These are phyloP conservation scores for Pleuronectes platessa DNA, from an alignment of 2,113 vertebrate species.

Conservation along the genomic window DNA sequence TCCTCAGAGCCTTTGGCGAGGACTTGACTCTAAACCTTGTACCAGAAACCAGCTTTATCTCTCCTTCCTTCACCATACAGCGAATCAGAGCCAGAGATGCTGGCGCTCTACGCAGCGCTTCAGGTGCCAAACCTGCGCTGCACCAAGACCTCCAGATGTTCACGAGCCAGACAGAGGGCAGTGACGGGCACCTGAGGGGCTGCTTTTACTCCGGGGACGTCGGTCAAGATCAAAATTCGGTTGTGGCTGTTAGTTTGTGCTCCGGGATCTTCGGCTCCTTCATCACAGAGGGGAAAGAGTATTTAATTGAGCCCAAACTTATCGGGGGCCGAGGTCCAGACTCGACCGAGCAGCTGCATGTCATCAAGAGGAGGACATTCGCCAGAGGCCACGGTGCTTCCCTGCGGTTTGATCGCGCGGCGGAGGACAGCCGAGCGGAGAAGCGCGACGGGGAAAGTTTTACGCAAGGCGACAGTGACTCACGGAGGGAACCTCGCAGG, in stretches of 20 bases:
- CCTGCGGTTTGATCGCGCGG: conserved; percentile 43
- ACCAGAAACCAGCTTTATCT: conserved; percentile 86
- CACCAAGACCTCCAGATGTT: conserved; percentile 17
- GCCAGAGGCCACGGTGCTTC: conserved; percentile 8
- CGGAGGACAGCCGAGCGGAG: conserved; percentile 20
- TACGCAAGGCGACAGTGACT: conserved; percentile 60
- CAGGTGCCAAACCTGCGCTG: conserved; percentile 19
- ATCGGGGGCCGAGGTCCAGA: conserved; percentile 13
- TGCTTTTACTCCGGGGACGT: conserved; percentile 89
- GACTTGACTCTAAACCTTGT: conserved; percentile 81
- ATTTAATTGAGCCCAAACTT: conserved; percentile 83
- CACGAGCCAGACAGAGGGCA: conserved; percentile 60
- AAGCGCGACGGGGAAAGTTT: conserved; percentile 46
- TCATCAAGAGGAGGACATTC: conserved; percentile 72
- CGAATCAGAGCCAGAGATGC: conserved; percentile 68
- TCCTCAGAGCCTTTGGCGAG: conserved; percentile 83
- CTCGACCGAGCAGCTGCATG: conserved; percentile 66
- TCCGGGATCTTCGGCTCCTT: conserved; percentile 87
- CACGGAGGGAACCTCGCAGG: conserved; percentile 68
- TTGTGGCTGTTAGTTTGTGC: conserved; percentile 89
- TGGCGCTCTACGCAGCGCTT: conserved; percentile 39
- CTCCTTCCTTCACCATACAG: conserved; percentile 83
- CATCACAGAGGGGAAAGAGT: conserved; percentile 82
- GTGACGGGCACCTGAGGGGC: conserved; percentile 62
- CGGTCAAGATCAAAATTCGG: conserved; percentile 74